Evolutionary conservation across 2,113 vertebrate genomes (phyloP).

Genomic region (Theristicus caerulescens): DNA sequence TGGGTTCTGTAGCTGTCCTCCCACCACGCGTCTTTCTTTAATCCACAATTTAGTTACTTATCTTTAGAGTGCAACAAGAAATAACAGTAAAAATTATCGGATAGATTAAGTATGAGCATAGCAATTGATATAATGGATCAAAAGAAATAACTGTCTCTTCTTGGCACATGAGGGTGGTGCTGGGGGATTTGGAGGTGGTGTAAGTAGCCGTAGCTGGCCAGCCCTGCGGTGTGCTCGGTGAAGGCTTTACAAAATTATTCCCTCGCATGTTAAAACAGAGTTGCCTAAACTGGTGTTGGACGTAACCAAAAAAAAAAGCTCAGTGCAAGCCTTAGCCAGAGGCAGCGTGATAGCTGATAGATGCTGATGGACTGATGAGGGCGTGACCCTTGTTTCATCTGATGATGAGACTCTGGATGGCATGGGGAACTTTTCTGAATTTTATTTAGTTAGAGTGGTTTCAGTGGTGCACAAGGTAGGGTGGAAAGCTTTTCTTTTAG

Average conservation of each 20-base stretch:
- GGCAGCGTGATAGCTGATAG: not conserved
- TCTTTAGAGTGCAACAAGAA: not conserved
- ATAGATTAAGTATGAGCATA: not conserved
- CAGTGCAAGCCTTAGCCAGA: not conserved
- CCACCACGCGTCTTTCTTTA: rapidly evolving
- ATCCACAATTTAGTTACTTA: not conserved
- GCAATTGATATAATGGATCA: not conserved
- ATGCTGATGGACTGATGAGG: rapidly evolving
- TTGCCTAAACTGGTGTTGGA: not conserved
- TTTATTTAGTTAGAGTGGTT: not conserved
- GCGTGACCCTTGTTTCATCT: not conserved
- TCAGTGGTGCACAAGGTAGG: not conserved
- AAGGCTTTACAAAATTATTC: not conserved
- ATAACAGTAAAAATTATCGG: not conserved
- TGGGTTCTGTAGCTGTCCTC: not conserved
- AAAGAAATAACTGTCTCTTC: not conserved
- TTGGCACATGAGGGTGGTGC: rapidly evolving
- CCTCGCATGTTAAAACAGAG: not conserved
- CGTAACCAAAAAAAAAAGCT: not conserved
- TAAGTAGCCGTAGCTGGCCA: rapidly evolving
- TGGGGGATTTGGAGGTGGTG: not conserved
- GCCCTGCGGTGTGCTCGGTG: too few species aligned
- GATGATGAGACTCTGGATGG: rapidly evolving
- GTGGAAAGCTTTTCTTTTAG: too few species aligned
- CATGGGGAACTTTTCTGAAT: not conserved